These are phyloP conservation scores for Sthenelais limicola DNA, from an alignment of 2,888 invertebrate genomes.

Conservation along the genomic window DNA sequence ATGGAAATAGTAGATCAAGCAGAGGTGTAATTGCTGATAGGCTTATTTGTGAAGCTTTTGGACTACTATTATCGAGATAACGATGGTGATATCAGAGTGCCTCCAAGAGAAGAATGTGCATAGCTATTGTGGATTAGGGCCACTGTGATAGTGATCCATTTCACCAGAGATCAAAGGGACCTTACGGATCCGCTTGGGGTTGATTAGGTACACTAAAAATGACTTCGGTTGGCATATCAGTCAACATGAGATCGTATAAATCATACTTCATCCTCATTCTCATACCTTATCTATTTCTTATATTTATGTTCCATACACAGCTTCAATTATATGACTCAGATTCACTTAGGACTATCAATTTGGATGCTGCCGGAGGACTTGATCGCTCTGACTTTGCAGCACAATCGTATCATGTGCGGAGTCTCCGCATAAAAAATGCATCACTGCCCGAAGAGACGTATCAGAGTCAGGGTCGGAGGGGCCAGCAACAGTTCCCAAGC, in stretches of 20 bases:
- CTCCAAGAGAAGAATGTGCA: too few species aligned
- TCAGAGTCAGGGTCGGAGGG: not conserved
- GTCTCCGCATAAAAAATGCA: constrained; percentile 20
- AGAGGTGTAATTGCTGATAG: too few species aligned
- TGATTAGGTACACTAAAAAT: too few species aligned
- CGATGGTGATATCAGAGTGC: too few species aligned
- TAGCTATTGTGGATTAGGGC: too few species aligned
- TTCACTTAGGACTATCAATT: not conserved
- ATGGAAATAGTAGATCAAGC: too few species aligned
- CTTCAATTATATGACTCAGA: constrained; percentile 34
- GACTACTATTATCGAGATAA: too few species aligned
- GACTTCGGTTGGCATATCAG: constrained; percentile 13
- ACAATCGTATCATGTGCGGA: constrained; percentile 28
- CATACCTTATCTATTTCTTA: constrained; percentile 42
- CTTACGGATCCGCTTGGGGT: too few species aligned
- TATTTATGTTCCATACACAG: constrained; percentile 42
- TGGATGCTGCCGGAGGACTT: not conserved
- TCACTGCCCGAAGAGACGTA: constrained; percentile 6
- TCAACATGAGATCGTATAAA: constrained; percentile 39
- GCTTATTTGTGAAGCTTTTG: too few species aligned
- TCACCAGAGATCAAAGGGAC: too few species aligned
- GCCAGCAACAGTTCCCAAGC: not conserved
- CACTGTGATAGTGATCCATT: too few species aligned
- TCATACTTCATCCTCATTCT: constrained; percentile 34
- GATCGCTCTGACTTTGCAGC: constrained; percentile 18